Evolutionary conservation across 2,113 vertebrate species (phyloP).

Genomic region (Progne subis): DNA sequence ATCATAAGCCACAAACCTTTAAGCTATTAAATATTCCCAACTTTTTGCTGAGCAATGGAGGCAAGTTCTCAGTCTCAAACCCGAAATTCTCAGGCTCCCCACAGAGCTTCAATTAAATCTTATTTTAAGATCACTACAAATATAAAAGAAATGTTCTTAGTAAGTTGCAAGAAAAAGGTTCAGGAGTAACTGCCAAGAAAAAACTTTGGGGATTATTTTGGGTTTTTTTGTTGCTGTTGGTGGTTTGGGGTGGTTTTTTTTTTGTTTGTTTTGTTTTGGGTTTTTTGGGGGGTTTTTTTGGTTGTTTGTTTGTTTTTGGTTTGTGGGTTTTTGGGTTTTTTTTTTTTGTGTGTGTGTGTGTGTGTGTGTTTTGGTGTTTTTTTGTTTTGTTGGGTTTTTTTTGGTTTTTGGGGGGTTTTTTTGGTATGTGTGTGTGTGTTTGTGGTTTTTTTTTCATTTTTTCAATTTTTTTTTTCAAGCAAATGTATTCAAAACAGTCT

Average conservation of each 20-base stretch:
- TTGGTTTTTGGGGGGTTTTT: not conserved
- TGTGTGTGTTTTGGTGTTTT: not conserved
- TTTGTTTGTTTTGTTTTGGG: not conserved
- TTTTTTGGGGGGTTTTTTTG: no score
- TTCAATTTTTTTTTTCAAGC: not conserved
- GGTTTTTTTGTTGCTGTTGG: no score
- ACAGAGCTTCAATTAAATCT: not conserved
- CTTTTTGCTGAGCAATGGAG: not conserved
- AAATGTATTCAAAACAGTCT: not conserved
- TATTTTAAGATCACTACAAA: not conserved
- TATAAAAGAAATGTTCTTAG: not conserved
- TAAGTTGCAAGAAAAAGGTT: not conserved
- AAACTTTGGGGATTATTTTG: accelerated
- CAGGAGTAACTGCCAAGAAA: not conserved
- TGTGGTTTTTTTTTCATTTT: not conserved
- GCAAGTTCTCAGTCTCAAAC: not conserved
- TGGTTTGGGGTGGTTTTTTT: no score
- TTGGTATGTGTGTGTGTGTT: no score
- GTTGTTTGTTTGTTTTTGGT: not conserved
- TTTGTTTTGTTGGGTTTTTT: not conserved
- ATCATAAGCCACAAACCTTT: not conserved
- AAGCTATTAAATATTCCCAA: not conserved
- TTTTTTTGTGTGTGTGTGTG: no score
- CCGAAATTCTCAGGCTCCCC: not conserved
- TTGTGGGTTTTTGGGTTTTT: no score